Evolutionary conservation across 2,888 invertebrate species (phyloP).

Genomic region (Chydorus sphaericus): DNA sequence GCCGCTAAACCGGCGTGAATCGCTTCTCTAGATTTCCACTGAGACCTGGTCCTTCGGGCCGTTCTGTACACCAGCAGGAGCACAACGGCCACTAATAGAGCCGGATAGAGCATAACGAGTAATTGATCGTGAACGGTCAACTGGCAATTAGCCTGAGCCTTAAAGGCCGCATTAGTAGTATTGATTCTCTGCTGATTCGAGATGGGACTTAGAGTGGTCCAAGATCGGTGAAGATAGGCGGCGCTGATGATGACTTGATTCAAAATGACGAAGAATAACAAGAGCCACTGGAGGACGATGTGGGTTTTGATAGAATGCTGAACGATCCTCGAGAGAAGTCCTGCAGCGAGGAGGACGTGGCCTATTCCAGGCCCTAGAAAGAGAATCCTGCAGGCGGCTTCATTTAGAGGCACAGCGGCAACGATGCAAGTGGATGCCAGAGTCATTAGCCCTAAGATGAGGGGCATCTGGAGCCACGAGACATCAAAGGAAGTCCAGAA

Average conservation of each 20-base stretch:
- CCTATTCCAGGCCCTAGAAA: slow-evolving; percentile 1
- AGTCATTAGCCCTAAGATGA: neutral
- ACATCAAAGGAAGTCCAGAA: neutral
- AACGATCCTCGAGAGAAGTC: neutral
- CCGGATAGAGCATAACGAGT: slow-evolving; percentile 7
- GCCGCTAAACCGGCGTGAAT: slow-evolving; percentile 1
- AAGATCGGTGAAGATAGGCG: neutral
- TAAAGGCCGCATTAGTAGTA: no score
- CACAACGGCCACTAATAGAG: neutral
- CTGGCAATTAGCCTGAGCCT: neutral
- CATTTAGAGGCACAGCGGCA: neutral
- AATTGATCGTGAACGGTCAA: neutral
- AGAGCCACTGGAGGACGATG: slow-evolving; percentile 4
- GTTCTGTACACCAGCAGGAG: slow-evolving; percentile 1
- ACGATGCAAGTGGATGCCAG: neutral
- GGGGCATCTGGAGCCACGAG: slow-evolving; percentile 4
- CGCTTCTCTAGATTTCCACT: neutral
- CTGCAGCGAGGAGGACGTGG: neutral
- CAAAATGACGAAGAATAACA: slow-evolving; percentile 4
- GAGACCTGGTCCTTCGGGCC: neutral
- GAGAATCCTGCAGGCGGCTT: neutral
- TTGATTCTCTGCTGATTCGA: no score
- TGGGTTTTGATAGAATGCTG: slow-evolving; percentile 1
- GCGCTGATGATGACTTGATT: slow-evolving; percentile 8
- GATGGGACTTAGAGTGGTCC: no score